Conservation (phyloP, 37 sponge, comb jelly and placozoan genomes). For the Geodia barretti region DNA sequence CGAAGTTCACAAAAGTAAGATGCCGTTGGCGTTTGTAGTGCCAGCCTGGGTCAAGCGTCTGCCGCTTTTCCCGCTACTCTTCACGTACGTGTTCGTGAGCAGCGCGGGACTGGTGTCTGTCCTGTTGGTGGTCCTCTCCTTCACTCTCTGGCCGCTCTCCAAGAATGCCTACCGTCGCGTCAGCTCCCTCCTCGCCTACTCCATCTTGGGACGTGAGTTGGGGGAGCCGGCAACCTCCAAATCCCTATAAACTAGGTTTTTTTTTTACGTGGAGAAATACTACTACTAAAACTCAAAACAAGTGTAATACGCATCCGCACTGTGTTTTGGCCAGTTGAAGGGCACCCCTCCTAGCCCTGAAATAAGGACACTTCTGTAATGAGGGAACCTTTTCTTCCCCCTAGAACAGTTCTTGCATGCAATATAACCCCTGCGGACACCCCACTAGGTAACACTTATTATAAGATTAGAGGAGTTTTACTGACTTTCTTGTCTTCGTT, state of each 20-base stretch:
- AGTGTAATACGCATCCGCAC: too few relatives aligned
- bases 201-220: constrained; percentile 46
- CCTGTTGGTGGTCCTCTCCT: constrained; percentile 19
- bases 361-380: too few relatives aligned
- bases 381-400: too few relatives aligned
- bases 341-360: background rate
- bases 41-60: constrained; percentile 12
- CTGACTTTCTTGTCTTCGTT: too few relatives aligned
- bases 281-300: background rate
- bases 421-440: background rate
- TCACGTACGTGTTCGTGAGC: constrained; percentile 42
- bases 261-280: background rate
- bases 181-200: constrained; percentile 26
- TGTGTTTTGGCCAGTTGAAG: background rate
- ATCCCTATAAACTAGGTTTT: background rate
- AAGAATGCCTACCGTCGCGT: constrained; percentile 36
- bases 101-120: constrained; percentile 17
- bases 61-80: constrained; percentile 28
- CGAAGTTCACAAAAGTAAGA: too few relatives aligned
- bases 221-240: background rate
- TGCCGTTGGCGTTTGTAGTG: too few relatives aligned
- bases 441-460: background rate
- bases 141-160: constrained; percentile 42
- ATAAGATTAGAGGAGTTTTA: background rate
- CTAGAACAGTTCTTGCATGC: background rate